Percentiles rank a stretch among this genome's conserved stretches.
phyloP scores from a whole-genome alignment of 30 jellyfish, hydroid and myxozoan species.

The Clytia hemisphaerica region DNA sequence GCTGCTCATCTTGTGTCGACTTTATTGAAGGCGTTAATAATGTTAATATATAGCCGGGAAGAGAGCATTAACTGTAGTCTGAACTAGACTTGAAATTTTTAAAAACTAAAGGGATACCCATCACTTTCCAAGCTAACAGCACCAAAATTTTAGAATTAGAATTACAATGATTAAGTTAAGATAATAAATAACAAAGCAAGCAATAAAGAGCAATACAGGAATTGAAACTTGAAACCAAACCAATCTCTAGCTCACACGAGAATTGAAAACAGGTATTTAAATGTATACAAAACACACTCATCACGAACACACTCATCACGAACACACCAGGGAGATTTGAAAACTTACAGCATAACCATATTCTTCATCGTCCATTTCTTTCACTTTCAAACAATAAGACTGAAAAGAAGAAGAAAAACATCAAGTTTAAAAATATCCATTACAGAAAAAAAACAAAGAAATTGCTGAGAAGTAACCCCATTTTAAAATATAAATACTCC shows the following conservation, averaged over 20 bases:
- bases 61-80: too few relatives aligned
- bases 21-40: too few relatives aligned
- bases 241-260: neutral
- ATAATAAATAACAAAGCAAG: neutral
- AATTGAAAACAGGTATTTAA: neutral
- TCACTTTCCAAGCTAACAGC: too few relatives aligned
- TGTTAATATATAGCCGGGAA: too few relatives aligned
- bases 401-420: slow-evolving; percentile 1
- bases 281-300: neutral
- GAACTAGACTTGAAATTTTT: too few relatives aligned
- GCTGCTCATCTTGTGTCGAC: too few relatives aligned
- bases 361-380: slow-evolving; percentile 99
- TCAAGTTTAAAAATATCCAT: neutral
- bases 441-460: neutral
- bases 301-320: neutral
- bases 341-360: slow-evolving; percentile 95
- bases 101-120: too few relatives aligned
- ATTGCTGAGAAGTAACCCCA: neutral
- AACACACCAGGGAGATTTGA: neutral
- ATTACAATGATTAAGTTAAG: neutral
- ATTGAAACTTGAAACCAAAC: neutral
- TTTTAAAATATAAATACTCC: neutral
- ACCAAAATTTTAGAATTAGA: neutral
- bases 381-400: slow-evolving; percentile 95
- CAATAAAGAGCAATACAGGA: neutral